Conservation (phyloP, 2,797 vertebrate genomes). For the Muscicapa striata region DNA sequence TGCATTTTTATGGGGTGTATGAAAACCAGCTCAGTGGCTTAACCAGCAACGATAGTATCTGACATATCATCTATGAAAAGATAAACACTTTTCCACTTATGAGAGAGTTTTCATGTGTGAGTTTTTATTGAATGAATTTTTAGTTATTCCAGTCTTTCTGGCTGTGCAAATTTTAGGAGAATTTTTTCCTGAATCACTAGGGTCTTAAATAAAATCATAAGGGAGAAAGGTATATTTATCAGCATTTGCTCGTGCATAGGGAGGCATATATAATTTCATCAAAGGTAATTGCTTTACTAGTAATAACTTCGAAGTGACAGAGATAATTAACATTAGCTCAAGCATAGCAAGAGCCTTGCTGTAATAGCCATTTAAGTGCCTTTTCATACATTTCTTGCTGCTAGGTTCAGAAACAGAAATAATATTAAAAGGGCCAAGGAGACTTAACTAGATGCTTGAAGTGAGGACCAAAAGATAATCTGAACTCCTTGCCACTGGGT, state of each 20-base stretch:
- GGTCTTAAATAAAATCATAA: background rate
- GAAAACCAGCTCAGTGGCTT: background rate
- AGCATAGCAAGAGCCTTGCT: background rate
- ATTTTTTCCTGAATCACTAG: background rate
- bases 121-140: background rate
- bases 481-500: conserved; percentile 10
- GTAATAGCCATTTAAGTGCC: background rate
- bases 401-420: conserved; percentile 23
- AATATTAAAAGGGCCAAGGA: conserved; percentile 1
- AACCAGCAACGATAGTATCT: background rate
- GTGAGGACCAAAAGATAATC: background rate
- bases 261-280: background rate
- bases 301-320: background rate
- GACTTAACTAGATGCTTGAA: background rate
- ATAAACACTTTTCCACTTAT: background rate
- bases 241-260: background rate
- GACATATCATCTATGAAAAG: background rate
- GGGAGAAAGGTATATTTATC: background rate
- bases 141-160: background rate
- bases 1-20: background rate
- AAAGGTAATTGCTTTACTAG: background rate
- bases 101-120: background rate
- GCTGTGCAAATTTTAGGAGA: background rate
- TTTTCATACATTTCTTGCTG: background rate
- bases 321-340: background rate